Conservation (phyloP, 2,888 invertebrate species). For the Acanthosepion esculentum region DNA sequence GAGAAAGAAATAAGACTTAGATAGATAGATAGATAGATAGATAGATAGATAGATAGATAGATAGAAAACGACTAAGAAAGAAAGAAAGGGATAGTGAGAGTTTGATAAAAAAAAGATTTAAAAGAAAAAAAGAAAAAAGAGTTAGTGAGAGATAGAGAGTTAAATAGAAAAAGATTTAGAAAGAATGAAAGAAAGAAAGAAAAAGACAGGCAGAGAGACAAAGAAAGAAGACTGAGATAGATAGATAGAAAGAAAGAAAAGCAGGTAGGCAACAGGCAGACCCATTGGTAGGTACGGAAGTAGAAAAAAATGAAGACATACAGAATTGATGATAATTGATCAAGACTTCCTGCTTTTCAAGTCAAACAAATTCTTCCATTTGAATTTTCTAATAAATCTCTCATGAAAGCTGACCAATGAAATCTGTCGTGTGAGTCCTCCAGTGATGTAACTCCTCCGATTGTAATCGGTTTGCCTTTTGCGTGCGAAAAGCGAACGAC, state of each 20-base stretch:
- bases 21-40: too few species aligned
- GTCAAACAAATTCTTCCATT: not conserved
- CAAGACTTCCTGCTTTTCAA: not conserved
- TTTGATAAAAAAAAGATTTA: too few species aligned
- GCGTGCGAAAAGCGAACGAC: not conserved
- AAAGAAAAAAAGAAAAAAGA: not conserved
- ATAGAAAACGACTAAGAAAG: too few species aligned
- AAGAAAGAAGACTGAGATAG: not conserved
- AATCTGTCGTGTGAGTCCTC: not conserved
- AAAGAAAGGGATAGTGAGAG: too few species aligned
- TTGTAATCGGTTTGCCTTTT: not conserved
- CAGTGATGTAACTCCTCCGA: not conserved
- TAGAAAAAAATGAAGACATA: not conserved
- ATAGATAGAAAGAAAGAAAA: not conserved
- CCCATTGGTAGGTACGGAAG: not conserved
- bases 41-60: too few species aligned
- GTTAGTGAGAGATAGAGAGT: not conserved
- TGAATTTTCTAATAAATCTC: not conserved
- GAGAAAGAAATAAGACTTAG: too few species aligned
- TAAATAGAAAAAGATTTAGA: not conserved
- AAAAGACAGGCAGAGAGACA: too few species aligned
- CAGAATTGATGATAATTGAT: not conserved
- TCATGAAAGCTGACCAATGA: not conserved
- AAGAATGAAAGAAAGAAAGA: too few species aligned
- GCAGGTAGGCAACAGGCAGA: not conserved